phyloP scores from a whole-genome alignment of 2,888 invertebrate species.

The Reticulitermes lucifugus region DNA sequence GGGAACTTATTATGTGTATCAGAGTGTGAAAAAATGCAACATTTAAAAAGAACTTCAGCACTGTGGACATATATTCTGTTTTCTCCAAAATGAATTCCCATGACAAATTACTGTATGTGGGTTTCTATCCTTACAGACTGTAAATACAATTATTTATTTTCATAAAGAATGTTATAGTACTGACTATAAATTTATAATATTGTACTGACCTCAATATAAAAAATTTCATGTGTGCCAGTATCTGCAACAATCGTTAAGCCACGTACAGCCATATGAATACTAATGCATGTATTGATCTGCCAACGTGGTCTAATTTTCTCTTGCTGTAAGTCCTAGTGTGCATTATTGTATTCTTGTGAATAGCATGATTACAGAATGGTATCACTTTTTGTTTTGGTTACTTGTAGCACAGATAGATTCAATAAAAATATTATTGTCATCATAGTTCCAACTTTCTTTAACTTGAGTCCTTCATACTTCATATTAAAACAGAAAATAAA shows the following conservation, averaged over 20 bases:
- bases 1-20: too few relatives aligned
- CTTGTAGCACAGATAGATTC: conserved; percentile 18
- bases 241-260: neutral
- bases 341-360: neutral
- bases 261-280: neutral
- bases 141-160: too few relatives aligned
- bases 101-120: too few relatives aligned
- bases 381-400: neutral
- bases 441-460: neutral
- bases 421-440: conserved; percentile 39
- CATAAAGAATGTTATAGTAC: too few relatives aligned
- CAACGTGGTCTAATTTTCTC: neutral
- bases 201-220: too few relatives aligned
- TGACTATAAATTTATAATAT: too few relatives aligned
- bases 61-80: too few relatives aligned
- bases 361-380: conserved; percentile 18
- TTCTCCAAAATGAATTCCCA: too few relatives aligned
- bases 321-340: neutral
- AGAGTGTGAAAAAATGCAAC: too few relatives aligned
- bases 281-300: neutral
- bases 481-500: neutral
- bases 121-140: too few relatives aligned
- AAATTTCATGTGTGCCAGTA: too few relatives aligned
- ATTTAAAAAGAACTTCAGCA: too few relatives aligned
- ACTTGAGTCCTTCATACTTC: conserved; percentile 37